Percentiles rank a stretch among this genome's conserved stretches.
These are phyloP conservation scores for Carterocephalus palaemon DNA, from an alignment of 2,888 invertebrate species.

Conservation along the genomic window DNA sequence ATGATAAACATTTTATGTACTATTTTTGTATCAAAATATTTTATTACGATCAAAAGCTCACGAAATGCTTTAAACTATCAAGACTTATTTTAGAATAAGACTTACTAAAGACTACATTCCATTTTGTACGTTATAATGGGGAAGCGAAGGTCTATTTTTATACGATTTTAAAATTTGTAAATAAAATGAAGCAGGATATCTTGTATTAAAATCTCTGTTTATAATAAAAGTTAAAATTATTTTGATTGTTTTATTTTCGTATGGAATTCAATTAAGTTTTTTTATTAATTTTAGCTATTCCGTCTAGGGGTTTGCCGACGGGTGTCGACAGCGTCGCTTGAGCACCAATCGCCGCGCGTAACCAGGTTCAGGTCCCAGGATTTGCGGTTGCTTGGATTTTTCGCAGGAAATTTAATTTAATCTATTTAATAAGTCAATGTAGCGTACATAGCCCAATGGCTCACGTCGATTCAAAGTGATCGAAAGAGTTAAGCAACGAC, in stretches of 20 bases:
- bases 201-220: constrained; percentile 61
- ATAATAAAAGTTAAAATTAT: constrained; percentile 48
- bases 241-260: constrained; percentile 13
- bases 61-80: constrained; percentile 47
- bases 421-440: too few species aligned
- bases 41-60: constrained; percentile 24
- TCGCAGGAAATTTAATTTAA: too few species aligned
- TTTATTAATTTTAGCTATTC: too few species aligned
- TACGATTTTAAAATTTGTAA: constrained; percentile 54
- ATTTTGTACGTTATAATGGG: constrained; percentile 39
- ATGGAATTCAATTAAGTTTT: too few species aligned
- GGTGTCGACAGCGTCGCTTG: too few species aligned
- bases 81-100: constrained; percentile 41
- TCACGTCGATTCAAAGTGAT: too few species aligned
- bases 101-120: constrained; percentile 36
- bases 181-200: constrained; percentile 50
- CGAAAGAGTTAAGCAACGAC: too few species aligned
- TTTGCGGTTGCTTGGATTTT: too few species aligned
- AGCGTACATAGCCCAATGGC: too few species aligned
- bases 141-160: constrained; percentile 50
- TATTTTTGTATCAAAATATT: background rate
- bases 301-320: too few species aligned
- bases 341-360: too few species aligned
- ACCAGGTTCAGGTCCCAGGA: too few species aligned
- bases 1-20: background rate